Evolutionary conservation across 2,113 vertebrate species (phyloP), one percentile per base, ranked within the genome.

Genomic region (Columba livia): DNA sequence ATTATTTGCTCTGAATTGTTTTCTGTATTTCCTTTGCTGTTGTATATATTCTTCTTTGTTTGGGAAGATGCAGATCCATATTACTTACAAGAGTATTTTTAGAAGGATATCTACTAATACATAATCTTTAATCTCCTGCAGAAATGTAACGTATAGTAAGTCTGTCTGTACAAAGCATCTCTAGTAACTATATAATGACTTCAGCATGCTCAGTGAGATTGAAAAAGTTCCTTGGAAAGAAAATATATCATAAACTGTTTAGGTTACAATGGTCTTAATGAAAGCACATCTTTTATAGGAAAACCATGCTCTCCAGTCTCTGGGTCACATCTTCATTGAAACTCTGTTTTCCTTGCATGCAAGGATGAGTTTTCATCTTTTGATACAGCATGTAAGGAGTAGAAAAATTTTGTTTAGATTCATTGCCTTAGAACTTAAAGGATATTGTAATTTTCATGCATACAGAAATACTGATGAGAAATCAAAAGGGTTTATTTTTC

Each of bases 171-270:
- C 91, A 94, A 90, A 82, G 58, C 56, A 75, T 51, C 82, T 71
- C 88, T 61, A 64, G 71, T 85, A 82, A 88, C 53, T 90, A n/a
- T 28, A 50, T 87, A 91, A 94, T 94, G 70, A 93, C 73, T 93
- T 88, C 91, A 95, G 48, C 78, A 91, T 88, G 56, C 77, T 87
- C 67, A 34, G 64, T 54, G 72, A 85, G 61, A 94, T 47, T 84
- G 94, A 51, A 72, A 89, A 94, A 88, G 62, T 92, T 96, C 73
- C 90, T 87, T 90, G 70, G 80, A 92, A 93, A 93, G 36, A 94
- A 90, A 95, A 89, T 62, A 84, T 56, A 70, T 79, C 72, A 88
- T 69, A 61, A 94, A 89, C 51, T 92, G 70, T 94, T 95, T 96
- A 93, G 73, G 70, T 89, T 82, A 93, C 62, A 69, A 80, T 81